Conservation (phyloP, 2,888 invertebrate genomes). For the Vanessa cardui region DNA sequence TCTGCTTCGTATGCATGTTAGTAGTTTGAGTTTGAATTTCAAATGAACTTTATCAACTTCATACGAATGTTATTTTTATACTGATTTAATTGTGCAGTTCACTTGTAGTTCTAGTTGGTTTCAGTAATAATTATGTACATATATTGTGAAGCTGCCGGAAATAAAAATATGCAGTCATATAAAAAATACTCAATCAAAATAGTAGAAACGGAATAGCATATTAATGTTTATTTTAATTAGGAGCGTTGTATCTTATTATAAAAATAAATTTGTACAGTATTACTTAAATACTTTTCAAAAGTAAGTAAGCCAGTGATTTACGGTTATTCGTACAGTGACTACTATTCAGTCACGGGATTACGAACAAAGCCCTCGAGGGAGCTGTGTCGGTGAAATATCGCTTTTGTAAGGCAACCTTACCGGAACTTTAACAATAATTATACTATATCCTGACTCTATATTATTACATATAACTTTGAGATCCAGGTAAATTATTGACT, state of each 20-base stretch:
- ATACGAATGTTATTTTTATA: conserved; percentile 2
- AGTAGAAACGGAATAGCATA: no score
- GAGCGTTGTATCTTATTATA: not conserved
- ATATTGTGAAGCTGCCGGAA: not conserved
- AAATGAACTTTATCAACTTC: conserved; percentile 14
- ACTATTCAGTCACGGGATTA: conserved; percentile 32
- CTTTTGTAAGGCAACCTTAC: conserved; percentile 33
- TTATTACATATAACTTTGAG: conserved; percentile 15
- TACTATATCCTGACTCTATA: conserved; percentile 23
- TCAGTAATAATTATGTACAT: not conserved
- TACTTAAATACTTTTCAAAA: conserved; percentile 22
- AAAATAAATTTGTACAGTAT: not conserved
- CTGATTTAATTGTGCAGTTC: not conserved
- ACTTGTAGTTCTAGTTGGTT: not conserved
- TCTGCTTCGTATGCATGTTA: conserved; percentile 17
- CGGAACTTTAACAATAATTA: conserved; percentile 34
- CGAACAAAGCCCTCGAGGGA: conserved; percentile 50
- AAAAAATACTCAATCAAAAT: no score
- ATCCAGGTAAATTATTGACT: conserved; percentile 17
- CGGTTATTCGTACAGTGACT: conserved; percentile 25
- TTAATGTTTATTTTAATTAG: no score
- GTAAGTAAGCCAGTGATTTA: conserved; percentile 31
- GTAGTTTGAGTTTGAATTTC: conserved; percentile 23
- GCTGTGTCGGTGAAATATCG: conserved; percentile 56
- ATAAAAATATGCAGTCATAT: no score